Base-by-base conservation (phyloP, 2,888 invertebrate genomes). In the Epirrhoe tristata region DNA sequence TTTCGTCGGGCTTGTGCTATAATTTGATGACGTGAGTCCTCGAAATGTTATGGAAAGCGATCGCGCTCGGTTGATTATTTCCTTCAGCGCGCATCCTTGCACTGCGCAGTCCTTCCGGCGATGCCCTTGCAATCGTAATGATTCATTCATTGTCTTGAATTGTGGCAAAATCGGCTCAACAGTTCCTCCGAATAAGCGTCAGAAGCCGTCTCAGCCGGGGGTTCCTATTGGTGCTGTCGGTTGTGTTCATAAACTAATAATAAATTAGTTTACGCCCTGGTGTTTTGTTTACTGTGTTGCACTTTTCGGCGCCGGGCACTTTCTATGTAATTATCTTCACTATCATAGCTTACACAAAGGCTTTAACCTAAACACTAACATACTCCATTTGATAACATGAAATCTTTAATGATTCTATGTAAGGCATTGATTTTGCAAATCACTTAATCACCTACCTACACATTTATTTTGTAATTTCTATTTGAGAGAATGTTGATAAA, bases 121-220 rank as follows among this genome's bases (percentile, higher is more conserved):
- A 82, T 85, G 83, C 83, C 84, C 85, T 85, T 85, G 87, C 84
- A 81, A 75, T 81, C 78, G 74, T 81, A 84, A 82, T 91, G 88
- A 91, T 83, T 93, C 91, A 92, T 91, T 92, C 93, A 92, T 90
- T 92, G 91, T 90, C 84, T 81, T 74, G 82, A 84, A 87, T 88
- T 87, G 83, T 84, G 80, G 81, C 72, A 81, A 85, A 85, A 85
- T 78, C 82, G 81, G 80, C 78, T 73, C 74, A 78, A 80, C 79
- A 83, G 80, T 78, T 79, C 74, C 72, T 75, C 61, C 73, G 68
- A 61, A 32, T 62, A 48, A 58, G 54, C 66, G 62, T 46, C 31
- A 63, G 57, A 58, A 43, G 50, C 56, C 63, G n/a, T 58, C 36
- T 52, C 46, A 17, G 17, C 58, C 50, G 16, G 32, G 17, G 24